Evolutionary conservation across 2,113 vertebrate species (phyloP).

Genomic region (Psettodes erumei): DNA sequence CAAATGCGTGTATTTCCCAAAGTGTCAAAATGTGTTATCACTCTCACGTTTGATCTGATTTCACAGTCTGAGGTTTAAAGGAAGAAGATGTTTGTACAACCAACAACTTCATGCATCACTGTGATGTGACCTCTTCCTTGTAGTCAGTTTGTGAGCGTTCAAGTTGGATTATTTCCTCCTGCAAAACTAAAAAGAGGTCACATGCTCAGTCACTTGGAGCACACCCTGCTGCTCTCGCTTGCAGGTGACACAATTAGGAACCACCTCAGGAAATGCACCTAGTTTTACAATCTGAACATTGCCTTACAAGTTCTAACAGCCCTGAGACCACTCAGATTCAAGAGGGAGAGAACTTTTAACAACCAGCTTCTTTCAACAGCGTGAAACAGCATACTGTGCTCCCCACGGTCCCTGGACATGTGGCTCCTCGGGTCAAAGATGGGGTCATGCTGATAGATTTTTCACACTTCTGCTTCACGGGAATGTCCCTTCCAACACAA

Average conservation of each 20-base stretch:
- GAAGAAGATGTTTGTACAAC: conserved; percentile 6
- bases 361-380: neutral
- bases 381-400: neutral
- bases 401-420: conserved; percentile 14
- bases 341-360: neutral
- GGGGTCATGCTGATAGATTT: conserved; percentile 43
- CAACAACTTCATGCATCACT: conserved; percentile 19
- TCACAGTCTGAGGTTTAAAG: neutral
- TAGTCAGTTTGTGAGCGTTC: neutral
- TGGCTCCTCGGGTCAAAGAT: conserved; percentile 2
- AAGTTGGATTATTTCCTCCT: conserved; percentile 35
- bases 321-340: neutral
- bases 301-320: neutral
- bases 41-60: conserved; percentile 9
- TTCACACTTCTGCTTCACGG: conserved; percentile 29
- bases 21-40: neutral
- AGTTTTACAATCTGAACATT: conserved; percentile 31
- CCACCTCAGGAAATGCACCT: conserved; percentile 38
- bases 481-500: neutral
- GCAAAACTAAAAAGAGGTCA: conserved; percentile 35
- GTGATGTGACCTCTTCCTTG: conserved; percentile 18
- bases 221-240: conserved; percentile 48
- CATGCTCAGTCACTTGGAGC: conserved; percentile 39
- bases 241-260: conserved; percentile 56
- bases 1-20: neutral